Percentiles rank a stretch among this genome's conserved stretches.
Conservation (phyloP, 1,140 invertebrate species). For the Hyles euphorbiae region DNA sequence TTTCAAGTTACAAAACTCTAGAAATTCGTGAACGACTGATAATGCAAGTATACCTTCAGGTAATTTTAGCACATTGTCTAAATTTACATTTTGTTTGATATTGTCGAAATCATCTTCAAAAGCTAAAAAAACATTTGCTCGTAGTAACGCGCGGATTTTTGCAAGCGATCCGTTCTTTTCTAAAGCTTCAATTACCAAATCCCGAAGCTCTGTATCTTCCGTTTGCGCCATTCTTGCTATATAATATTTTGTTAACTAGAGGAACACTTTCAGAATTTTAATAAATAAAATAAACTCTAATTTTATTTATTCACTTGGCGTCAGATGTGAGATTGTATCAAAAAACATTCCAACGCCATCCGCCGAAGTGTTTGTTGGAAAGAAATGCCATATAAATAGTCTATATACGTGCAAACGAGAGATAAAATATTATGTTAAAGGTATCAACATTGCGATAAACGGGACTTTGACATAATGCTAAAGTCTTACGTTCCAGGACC, state of each 20-base stretch:
- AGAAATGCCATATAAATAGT: no score
- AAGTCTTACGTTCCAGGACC: no score
- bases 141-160: conserved; percentile 68
- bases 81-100: conserved; percentile 55
- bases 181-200: conserved; percentile 71
- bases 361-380: no score
- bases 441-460: no score
- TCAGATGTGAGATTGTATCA: no score
- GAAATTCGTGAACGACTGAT: conserved; percentile 66
- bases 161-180: conserved; percentile 73
- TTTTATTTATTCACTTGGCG: neutral
- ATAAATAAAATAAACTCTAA: neutral
- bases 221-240: conserved; percentile 59
- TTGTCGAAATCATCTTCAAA: conserved; percentile 70
- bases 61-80: conserved; percentile 60
- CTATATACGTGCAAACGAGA: no score
- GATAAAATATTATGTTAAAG: no score
- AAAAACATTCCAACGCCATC: no score
- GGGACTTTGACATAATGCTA: no score
- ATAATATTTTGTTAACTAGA: neutral
- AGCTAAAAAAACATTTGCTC: conserved; percentile 70
- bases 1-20: conserved; percentile 70
- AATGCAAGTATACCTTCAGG: conserved; percentile 64
- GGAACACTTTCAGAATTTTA: neutral
- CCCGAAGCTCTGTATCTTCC: conserved; percentile 69